Evolutionary conservation across 1,140 invertebrate species (phyloP).

Genomic region (Dysdera silvatica): DNA sequence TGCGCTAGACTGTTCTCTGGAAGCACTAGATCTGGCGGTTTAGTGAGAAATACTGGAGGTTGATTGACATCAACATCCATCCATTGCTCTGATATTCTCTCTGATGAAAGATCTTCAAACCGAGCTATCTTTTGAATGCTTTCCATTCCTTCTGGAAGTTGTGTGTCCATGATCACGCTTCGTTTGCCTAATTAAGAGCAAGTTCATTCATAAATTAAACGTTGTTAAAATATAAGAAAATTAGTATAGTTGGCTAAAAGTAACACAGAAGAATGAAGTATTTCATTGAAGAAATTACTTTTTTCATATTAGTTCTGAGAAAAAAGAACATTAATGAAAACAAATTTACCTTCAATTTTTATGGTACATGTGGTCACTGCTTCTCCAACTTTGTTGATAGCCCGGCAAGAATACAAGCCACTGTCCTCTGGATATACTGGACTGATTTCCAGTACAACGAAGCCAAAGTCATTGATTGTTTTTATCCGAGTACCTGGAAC

Average conservation of each 20-base stretch:
- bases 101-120: constrained; percentile 63
- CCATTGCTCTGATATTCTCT: constrained; percentile 50
- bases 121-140: constrained; percentile 82
- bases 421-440: constrained; percentile 91
- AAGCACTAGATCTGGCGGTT: constrained; percentile 72
- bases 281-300: too few species aligned
- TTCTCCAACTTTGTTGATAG: constrained; percentile 70
- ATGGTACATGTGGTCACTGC: constrained; percentile 84
- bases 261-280: too few species aligned
- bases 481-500: constrained; percentile 77
- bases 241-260: too few species aligned
- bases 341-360: constrained; percentile 65
- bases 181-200: constrained; percentile 57
- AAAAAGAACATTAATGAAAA: background rate
- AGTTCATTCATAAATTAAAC: too few species aligned
- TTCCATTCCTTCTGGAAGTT: constrained; percentile 80
- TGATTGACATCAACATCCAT: constrained; percentile 60
- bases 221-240: too few species aligned
- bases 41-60: constrained; percentile 85
- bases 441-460: constrained; percentile 85
- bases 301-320: too few species aligned
- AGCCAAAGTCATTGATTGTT: constrained; percentile 92
- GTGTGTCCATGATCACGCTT: constrained; percentile 81
- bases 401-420: constrained; percentile 85
- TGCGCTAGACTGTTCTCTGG: constrained; percentile 82